These are phyloP conservation scores for Halichondria panicea DNA, from an alignment of 37 sponge, comb jelly and placozoan genomes.

Conservation along the genomic window DNA sequence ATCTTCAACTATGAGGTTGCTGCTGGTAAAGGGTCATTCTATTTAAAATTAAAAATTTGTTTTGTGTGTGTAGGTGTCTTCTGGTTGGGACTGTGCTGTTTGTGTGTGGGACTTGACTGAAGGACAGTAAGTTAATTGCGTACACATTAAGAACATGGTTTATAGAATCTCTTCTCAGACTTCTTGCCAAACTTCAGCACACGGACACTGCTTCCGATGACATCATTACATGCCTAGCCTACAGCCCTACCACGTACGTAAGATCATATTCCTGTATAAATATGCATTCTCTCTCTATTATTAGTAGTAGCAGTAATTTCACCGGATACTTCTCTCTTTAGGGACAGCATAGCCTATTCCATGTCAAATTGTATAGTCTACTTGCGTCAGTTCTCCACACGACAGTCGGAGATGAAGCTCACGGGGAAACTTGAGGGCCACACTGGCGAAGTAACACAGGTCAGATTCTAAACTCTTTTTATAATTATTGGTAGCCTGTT, in stretches of 20 bases:
- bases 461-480: background rate
- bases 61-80: conserved; percentile 47
- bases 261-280: no score
- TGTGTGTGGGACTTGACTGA: conserved; percentile 64
- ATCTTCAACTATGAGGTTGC: no score
- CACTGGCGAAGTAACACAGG: conserved; percentile 77
- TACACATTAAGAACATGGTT: background rate
- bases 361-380: conserved; percentile 30
- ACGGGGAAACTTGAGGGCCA: conserved; percentile 51
- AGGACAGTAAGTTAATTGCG: conserved; percentile 24
- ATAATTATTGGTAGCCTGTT: no score
- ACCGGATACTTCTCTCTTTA: background rate
- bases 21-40: no score
- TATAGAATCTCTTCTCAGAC: background rate
- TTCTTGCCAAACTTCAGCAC: conserved; percentile 12
- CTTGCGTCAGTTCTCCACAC: conserved; percentile 37
- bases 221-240: conserved; percentile 56
- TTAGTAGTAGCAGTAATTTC: no score
- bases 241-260: no score
- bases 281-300: no score
- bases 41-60: conserved; percentile 2
- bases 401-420: conserved; percentile 26
- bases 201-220: conserved; percentile 7
- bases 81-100: conserved; percentile 69
- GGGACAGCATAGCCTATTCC: conserved; percentile 70